Base-by-base conservation (phyloP, 2,888 invertebrate species). In the Anaspis maculata region DNA sequence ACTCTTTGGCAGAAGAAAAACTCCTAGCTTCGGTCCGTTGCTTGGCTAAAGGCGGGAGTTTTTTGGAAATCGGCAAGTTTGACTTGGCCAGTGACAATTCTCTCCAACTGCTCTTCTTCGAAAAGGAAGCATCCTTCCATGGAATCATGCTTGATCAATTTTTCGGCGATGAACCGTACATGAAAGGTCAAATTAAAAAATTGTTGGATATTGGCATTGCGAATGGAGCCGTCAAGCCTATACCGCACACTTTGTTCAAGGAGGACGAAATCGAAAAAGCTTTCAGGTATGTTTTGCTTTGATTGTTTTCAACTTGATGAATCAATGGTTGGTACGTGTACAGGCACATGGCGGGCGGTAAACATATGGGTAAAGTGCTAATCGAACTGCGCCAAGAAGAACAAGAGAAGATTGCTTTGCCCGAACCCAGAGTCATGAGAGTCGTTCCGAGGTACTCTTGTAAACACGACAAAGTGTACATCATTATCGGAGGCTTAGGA, bases 1-100 rank as follows among this genome's bases (percentile, higher is more conserved):
- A n/a, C n/a, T n/a, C n/a, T n/a, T n/a, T n/a, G 25, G 79, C 94
- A 1, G 94, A 90, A 54, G 94, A 96, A 27, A 95, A 95, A 62
- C 71, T 95, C 1, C 72, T 76, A 52, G 84, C 79, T 0, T 79
- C 79, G 0, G 60, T 78, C 0, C 66, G 77, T 2, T 81, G 80
- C 44, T 59, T 81, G 6, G 74, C 70, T 1, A 46, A 47, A 2
- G 67, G 70, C 1, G 80, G 89, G n/a, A n/a, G n/a, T n/a, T n/a
- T n/a, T n/a, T n/a, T n/a, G n/a, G n/a, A n/a, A n/a, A n/a, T n/a
- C n/a, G n/a, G n/a, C n/a, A n/a, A n/a, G n/a, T n/a, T n/a, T n/a
- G n/a, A n/a, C n/a, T n/a, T n/a, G n/a, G n/a, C n/a, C n/a, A n/a
- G n/a, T n/a, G n/a, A n/a, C n/a, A n/a, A n/a, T n/a, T n/a, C n/a